Percentiles rank a stretch among this genome's conserved stretches.
These are phyloP conservation scores for Drosophila picticornis DNA, from an alignment of 2,888 invertebrate species.

Conservation along the genomic window DNA sequence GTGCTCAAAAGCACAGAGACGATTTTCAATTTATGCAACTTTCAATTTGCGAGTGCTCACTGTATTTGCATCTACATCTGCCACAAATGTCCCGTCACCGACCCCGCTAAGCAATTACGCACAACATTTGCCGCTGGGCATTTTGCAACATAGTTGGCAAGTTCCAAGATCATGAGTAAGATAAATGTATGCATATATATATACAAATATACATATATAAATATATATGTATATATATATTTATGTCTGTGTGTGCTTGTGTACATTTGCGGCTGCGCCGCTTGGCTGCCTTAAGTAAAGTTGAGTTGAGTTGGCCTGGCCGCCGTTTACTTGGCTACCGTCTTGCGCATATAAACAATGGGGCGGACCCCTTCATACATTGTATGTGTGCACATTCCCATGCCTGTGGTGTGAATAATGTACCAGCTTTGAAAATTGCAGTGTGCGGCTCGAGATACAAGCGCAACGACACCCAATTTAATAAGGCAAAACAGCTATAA, in stretches of 20 bases:
- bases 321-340: slow-evolving; percentile 44
- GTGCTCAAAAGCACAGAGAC: not conserved
- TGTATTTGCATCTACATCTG: slow-evolving; percentile 24
- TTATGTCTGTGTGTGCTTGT: slow-evolving; percentile 19
- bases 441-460: slow-evolving; percentile 20
- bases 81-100: slow-evolving; percentile 1
- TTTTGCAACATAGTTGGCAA: slow-evolving; percentile 72
- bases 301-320: slow-evolving; percentile 37
- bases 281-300: slow-evolving; percentile 51
- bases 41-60: not conserved
- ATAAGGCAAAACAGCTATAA: slow-evolving; percentile 42
- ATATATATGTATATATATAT: not conserved
- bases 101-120: slow-evolving; percentile 59
- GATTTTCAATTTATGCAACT: not conserved
- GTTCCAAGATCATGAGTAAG: slow-evolving; percentile 55
- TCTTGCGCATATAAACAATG: slow-evolving; percentile 64
- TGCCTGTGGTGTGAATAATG: slow-evolving; percentile 74
- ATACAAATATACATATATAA: not conserved
- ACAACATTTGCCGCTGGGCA: slow-evolving; percentile 55
- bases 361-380: slow-evolving; percentile 49
- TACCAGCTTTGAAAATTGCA: slow-evolving; percentile 60
- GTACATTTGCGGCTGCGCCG: slow-evolving; percentile 47
- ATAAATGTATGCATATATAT: not conserved
- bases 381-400: slow-evolving; percentile 26
- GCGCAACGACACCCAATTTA: slow-evolving; percentile 50